These are phyloP conservation scores for Saccopteryx leptura DNA, from an alignment of 2,113 vertebrate genomes.

Conservation along the genomic window DNA sequence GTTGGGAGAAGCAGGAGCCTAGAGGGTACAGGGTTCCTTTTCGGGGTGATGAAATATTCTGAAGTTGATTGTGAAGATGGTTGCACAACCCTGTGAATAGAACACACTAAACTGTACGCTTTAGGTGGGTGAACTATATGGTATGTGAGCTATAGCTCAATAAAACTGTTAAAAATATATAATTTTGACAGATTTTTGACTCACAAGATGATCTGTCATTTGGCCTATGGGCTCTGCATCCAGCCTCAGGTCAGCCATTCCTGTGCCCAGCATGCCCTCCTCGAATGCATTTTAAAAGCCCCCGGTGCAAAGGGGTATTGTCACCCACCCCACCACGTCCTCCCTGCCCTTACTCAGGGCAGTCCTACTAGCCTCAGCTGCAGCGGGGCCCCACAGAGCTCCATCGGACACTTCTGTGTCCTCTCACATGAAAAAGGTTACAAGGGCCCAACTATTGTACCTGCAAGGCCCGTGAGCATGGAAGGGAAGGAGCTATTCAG, in stretches of 20 bases:
- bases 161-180: neutral
- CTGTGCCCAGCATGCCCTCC: neutral
- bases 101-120: neutral
- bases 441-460: neutral
- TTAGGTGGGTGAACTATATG: neutral
- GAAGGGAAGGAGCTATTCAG: neutral
- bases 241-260: neutral
- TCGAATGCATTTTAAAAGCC: neutral
- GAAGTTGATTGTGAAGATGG: slow-evolving; percentile 2
- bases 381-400: neutral
- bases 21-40: neutral
- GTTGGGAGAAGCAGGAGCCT: neutral
- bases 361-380: neutral
- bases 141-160: slow-evolving; percentile 5
- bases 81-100: neutral
- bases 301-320: neutral
- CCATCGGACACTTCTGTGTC: neutral
- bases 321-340: neutral
- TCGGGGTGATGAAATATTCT: neutral
- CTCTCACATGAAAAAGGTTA: neutral
- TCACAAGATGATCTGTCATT: slow-evolving; percentile 1
- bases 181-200: neutral
- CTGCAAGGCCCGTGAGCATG: neutral
- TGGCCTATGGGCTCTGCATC: neutral
- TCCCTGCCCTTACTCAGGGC: neutral